These are phyloP conservation scores for Zhuqinia jingwanae DNA, from an alignment of 2,888 invertebrate genomes.

Conservation along the genomic window DNA sequence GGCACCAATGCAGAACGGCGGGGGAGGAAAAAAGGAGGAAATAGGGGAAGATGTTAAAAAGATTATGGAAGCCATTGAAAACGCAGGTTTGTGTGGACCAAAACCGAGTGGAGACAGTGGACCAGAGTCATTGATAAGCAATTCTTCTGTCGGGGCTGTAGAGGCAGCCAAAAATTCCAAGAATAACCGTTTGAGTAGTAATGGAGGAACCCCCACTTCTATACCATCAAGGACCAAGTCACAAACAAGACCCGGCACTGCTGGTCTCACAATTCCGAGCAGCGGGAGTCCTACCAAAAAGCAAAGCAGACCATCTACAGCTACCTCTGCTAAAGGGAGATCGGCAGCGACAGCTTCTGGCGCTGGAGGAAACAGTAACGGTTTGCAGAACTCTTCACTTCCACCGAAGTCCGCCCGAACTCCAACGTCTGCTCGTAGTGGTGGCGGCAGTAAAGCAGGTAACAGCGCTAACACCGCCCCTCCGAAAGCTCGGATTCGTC, in stretches of 20 bases:
- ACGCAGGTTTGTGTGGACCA: constrained; percentile 64
- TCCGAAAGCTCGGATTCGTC: constrained; percentile 11
- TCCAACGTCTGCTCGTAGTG: constrained; percentile 54
- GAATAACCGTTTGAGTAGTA: constrained; percentile 20
- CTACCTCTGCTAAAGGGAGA: constrained; percentile 34
- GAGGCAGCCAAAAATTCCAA: constrained; percentile 11
- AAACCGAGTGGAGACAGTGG: constrained; percentile 4
- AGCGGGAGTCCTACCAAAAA: constrained; percentile 19
- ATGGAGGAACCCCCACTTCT: background rate
- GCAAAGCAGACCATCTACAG: constrained; percentile 51
- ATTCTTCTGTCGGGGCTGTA: constrained; percentile 14
- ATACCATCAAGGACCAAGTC: background rate
- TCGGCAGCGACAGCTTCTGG: constrained; percentile 60
- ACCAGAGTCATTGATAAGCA: constrained; percentile 19
- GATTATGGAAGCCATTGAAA: constrained; percentile 57
- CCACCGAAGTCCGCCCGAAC: constrained; percentile 67
- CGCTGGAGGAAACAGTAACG: constrained; percentile 29
- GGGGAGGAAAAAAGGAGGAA: constrained; percentile 37
- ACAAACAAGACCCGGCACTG: constrained; percentile 33
- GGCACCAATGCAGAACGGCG: background rate
- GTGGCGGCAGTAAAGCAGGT: constrained; percentile 41
- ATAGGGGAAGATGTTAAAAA: constrained; percentile 64
- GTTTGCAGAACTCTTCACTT: constrained; percentile 28
- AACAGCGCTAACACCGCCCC: constrained; percentile 60
- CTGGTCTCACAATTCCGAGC: background rate